Conservation (phyloP, 2,888 invertebrate genomes). For the Trachelus tabidus region DNA sequence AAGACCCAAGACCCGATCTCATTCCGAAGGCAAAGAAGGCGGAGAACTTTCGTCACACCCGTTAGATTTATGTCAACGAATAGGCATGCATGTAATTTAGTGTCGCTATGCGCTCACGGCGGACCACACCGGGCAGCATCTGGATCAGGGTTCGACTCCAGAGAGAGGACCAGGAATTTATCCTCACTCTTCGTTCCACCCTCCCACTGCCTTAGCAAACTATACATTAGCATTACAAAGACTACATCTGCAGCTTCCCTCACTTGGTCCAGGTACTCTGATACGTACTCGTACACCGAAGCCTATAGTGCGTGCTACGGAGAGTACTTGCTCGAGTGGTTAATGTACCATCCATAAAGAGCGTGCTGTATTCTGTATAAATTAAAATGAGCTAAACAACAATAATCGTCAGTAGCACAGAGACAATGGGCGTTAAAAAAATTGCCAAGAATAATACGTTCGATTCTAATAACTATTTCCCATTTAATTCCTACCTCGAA, state of each 20-base stretch:
- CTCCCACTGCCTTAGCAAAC: conserved; percentile 31
- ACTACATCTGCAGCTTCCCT: conserved; percentile 46
- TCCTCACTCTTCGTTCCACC: conserved; percentile 13
- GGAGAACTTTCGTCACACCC: conserved; percentile 34
- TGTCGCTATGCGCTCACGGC: conserved; percentile 17
- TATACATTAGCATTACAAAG: conserved; percentile 50
- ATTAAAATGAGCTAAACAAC: too few species aligned
- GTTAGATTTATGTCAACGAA: conserved; percentile 34
- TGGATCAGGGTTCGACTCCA: conserved; percentile 14
- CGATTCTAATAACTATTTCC: too few species aligned
- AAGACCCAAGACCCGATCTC: conserved; percentile 27
- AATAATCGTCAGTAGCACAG: too few species aligned
- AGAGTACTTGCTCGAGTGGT: too few species aligned
- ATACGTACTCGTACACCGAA: too few species aligned
- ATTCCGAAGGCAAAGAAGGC: conserved; percentile 21
- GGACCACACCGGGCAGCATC: conserved; percentile 20
- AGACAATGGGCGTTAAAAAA: too few species aligned
- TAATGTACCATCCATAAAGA: too few species aligned
- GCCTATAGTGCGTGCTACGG: too few species aligned
- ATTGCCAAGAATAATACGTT: too few species aligned
- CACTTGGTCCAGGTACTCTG: conserved; percentile 14
- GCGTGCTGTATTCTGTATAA: too few species aligned
- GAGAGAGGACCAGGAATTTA: conserved; percentile 10
- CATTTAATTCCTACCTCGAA: too few species aligned
- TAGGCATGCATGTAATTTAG: conserved; percentile 23